Conservation (phyloP, 2,797 vertebrate species). For the Chrosomus eos region DNA sequence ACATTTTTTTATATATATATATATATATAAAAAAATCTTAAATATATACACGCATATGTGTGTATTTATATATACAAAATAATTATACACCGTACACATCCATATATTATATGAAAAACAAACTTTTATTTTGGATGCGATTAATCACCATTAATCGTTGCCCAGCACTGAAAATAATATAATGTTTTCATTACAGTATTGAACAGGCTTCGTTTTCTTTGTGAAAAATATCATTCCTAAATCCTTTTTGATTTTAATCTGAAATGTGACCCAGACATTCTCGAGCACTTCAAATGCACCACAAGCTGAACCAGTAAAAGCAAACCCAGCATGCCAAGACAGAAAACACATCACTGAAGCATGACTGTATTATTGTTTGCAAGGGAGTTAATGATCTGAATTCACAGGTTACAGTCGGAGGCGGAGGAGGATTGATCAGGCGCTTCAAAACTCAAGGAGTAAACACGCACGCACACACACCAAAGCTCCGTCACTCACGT, state of each 20-base stretch:
- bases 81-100: too few species aligned
- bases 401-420: conserved; percentile 39
- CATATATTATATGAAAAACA: too few species aligned
- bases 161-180: too few species aligned
- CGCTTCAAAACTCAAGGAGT: conserved; percentile 29
- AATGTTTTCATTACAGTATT: too few species aligned
- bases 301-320: background rate
- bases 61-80: too few species aligned
- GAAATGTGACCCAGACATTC: background rate
- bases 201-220: background rate
- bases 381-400: conserved; percentile 43
- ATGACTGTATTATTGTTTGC: conserved; percentile 28
- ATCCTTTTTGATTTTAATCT: background rate
- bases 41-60: too few species aligned
- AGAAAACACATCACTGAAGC: background rate
- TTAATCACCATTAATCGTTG: too few species aligned
- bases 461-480: conserved; percentile 28
- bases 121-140: too few species aligned
- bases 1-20: too few species aligned
- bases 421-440: conserved; percentile 40
- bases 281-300: background rate
- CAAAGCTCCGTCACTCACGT: conserved; percentile 33
- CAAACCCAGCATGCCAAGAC: background rate
- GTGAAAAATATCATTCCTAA: background rate
- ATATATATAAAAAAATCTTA: too few species aligned